Conservation (phyloP, 1,140 invertebrate species). For the Plectrocnemia conspersa region DNA sequence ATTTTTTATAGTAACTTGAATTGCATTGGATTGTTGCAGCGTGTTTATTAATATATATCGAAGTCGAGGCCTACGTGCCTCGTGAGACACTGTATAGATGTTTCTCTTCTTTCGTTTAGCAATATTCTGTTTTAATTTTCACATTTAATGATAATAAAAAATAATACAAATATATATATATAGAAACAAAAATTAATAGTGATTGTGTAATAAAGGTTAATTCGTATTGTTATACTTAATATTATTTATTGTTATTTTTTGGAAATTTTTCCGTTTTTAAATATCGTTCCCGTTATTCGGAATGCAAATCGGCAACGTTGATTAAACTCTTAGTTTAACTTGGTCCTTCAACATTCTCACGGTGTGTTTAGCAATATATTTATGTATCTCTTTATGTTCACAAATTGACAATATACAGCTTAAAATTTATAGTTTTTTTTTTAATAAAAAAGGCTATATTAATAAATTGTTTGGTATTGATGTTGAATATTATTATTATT, state of each 20-base stretch:
- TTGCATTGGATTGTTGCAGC: not conserved
- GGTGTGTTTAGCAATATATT: too few species aligned
- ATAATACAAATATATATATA: not conserved
- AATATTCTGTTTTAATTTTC: slow-evolving; percentile 22
- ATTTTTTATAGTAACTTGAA: not conserved
- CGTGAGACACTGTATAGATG: slow-evolving; percentile 19
- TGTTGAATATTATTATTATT: too few species aligned
- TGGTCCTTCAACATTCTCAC: slow-evolving; percentile 8
- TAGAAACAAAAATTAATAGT: slow-evolving; percentile 19
- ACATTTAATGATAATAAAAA: too few species aligned
- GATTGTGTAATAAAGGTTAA: slow-evolving; percentile 25
- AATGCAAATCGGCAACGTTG: slow-evolving; percentile 16
- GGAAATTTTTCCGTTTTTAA: slow-evolving; percentile 3
- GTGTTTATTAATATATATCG: not conserved
- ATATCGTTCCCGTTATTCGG: slow-evolving; percentile 16
- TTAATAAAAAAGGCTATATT: too few species aligned
- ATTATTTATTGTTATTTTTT: slow-evolving; percentile 27
- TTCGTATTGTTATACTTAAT: slow-evolving; percentile 25
- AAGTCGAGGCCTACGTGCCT: not conserved
- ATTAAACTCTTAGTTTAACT: slow-evolving; percentile 17
- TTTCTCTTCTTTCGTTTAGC: slow-evolving; percentile 15
- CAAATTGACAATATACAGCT: too few species aligned
- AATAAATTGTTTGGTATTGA: too few species aligned
- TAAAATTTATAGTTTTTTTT: too few species aligned
- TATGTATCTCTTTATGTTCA: too few species aligned